Base-by-base conservation (phyloP, 2,888 invertebrate species). In the Lucinisca nassula region DNA sequence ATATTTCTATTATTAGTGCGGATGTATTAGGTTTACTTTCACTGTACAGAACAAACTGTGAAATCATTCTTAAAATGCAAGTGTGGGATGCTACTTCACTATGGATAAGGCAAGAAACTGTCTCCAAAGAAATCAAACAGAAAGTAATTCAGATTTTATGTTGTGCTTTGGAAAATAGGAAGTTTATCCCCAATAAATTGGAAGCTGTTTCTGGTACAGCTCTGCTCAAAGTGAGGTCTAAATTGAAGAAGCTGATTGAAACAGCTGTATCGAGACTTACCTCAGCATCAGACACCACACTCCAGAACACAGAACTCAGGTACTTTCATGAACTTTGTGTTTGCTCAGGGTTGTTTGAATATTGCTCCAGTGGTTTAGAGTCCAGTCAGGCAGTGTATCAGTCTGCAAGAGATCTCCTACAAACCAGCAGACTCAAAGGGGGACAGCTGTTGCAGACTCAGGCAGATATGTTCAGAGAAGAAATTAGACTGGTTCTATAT, bases 291-390 rank as follows among this genome's bases (percentile, higher is more conserved):
- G 72, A 58, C 1, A 70, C 77, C 30, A 45, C 58, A 55, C 6
- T 35, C 10, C 35, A 14, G 4, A 21, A 40, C 2, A 74, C 24
- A 10, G 12, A 45, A 3, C 40, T 32, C 67, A 32, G 24, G 73
- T 78, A 51, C 58, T 82, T 78, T 78, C n/a, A 85, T 10, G 90
- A 91, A 51, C 82, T 91, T 72, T 79, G 90, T 21, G 91, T 93
- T 32, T 96, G 96, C 88, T 93, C 90, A 87, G 92, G 94, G 8
- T 82, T 95, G 76, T 96, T 95, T 89, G 93, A 94, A 73, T 95
- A 95, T 82, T 92, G 95, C 86, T 92, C 93, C 32, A 85, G 87
- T 27, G 94, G 92, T 51, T 35, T 94, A 32, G 87, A 94, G 35
- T 82, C 90, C 21, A 90, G 90, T 76, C 45, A 84, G 14, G 73